Conservation (phyloP, 2,797 vertebrate genomes). For the Pangasius krempfi region DNA sequence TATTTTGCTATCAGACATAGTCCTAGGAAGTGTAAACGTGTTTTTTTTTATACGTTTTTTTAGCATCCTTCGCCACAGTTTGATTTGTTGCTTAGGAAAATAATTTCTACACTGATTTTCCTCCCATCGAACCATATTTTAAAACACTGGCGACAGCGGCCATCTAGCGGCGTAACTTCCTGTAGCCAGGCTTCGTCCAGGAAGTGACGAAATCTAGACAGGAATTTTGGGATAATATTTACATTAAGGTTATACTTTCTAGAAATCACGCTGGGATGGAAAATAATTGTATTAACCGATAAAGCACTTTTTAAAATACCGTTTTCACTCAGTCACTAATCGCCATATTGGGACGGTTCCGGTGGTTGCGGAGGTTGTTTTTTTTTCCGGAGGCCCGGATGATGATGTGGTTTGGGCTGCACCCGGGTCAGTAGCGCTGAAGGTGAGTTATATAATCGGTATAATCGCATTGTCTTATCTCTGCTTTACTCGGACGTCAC, state of each 20-base stretch:
- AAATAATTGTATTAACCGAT: not conserved
- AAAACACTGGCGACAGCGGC: no score
- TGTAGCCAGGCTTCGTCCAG: not conserved
- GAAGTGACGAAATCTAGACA: not conserved
- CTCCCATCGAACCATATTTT: no score
- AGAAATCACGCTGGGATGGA: not conserved
- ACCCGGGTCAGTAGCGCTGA: not conserved
- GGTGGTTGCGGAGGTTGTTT: not conserved
- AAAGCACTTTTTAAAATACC: not conserved
- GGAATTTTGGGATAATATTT: not conserved
- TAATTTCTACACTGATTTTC: no score
- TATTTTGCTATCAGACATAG: no score
- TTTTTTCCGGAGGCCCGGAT: not conserved
- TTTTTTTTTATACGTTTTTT: no score
- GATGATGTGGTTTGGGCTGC: not conserved
- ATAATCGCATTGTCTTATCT: not conserved
- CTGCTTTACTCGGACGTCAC: not conserved
- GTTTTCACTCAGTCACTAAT: not conserved
- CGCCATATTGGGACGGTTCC: no score
- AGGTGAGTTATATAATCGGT: not conserved
- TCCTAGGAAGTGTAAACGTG: no score
- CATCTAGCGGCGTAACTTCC: not conserved
- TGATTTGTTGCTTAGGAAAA: no score
- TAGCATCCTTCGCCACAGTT: no score
- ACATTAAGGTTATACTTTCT: not conserved